phyloP scores from a whole-genome alignment of 2,888 invertebrate species.

The Schrankia costaestrigalis region DNA sequence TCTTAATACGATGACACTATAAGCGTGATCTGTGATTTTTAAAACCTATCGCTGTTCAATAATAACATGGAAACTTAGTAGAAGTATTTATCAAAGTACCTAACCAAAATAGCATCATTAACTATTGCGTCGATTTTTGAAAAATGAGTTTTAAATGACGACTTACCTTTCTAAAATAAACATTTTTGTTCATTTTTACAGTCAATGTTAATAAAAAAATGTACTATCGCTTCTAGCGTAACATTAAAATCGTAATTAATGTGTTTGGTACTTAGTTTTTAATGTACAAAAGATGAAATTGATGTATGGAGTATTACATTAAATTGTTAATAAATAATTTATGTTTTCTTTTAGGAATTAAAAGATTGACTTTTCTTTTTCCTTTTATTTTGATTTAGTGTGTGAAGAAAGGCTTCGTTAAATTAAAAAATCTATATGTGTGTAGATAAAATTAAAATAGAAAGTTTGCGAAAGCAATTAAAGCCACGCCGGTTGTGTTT shows the following conservation, averaged over 20 bases:
- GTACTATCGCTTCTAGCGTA: constrained; percentile 51
- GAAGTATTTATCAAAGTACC: no score
- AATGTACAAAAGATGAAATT: constrained; percentile 71
- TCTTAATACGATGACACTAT: constrained; percentile 19
- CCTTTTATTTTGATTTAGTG: not conserved
- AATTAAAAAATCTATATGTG: no score
- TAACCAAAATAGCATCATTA: no score
- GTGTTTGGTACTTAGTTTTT: constrained; percentile 64
- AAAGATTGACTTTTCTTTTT: not conserved
- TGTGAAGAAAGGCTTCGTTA: no score
- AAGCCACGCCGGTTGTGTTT: no score
- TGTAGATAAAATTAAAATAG: no score
- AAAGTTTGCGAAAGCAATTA: no score
- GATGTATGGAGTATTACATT: constrained; percentile 69
- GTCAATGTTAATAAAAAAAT: constrained; percentile 27
- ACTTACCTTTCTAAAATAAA: no score
- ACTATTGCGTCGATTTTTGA: constrained; percentile 5
- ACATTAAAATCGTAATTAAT: constrained; percentile 48
- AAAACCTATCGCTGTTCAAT: constrained; percentile 21
- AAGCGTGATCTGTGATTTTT: constrained; percentile 43
- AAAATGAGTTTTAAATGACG: no score
- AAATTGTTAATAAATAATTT: constrained; percentile 60
- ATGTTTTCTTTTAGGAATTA: constrained; percentile 23
- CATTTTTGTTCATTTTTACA: constrained; percentile 9
- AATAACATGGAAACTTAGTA: constrained; percentile 5